Percentiles rank a stretch among this genome's conserved stretches.
These are phyloP conservation scores for Adela reaumurella DNA, from an alignment of 2,888 invertebrate genomes.

Conservation along the genomic window DNA sequence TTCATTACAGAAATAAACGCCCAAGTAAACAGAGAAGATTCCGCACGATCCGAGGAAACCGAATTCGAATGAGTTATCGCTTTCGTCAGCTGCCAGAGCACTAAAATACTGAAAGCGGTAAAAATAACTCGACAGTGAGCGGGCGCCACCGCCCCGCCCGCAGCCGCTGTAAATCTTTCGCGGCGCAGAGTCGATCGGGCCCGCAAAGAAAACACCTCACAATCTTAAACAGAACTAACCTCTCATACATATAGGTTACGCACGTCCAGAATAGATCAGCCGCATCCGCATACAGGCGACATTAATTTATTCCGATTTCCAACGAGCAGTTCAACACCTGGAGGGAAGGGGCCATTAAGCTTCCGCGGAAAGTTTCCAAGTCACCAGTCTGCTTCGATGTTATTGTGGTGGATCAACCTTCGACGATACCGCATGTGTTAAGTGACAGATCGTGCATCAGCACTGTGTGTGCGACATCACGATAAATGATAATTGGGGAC, in stretches of 20 bases:
- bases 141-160: background rate
- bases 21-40: too few species aligned
- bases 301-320: background rate
- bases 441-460: background rate
- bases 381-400: background rate
- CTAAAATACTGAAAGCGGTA: background rate
- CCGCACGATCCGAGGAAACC: too few species aligned
- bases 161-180: constrained; percentile 38
- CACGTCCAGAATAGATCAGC: background rate
- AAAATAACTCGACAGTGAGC: background rate
- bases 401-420: background rate
- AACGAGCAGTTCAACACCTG: background rate
- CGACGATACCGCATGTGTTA: background rate
- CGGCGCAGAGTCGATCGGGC: constrained; percentile 32
- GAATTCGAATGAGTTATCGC: too few species aligned
- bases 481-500: background rate
- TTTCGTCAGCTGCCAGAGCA: background rate
- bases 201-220: background rate
- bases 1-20: too few species aligned
- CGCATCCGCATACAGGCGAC: background rate
- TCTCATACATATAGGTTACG: background rate
- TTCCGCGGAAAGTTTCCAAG: background rate
- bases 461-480: background rate
- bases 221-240: background rate
- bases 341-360: background rate